phyloP scores from a whole-genome alignment of 2,113 vertebrate genomes.

The Brienomyrus longianalis region DNA sequence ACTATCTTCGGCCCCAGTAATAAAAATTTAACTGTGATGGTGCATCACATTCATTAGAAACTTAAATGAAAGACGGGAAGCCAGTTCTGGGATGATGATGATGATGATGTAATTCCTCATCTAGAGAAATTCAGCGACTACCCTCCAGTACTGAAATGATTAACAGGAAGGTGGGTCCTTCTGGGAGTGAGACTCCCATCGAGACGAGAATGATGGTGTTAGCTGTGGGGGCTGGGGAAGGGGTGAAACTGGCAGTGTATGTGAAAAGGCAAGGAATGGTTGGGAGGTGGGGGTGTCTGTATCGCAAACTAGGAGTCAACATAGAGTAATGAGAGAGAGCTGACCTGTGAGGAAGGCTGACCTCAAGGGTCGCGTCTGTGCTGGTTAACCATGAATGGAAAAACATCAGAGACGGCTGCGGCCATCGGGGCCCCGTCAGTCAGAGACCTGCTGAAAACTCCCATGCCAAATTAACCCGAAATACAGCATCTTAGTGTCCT shows the following conservation, averaged over 20 bases:
- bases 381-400: not conserved
- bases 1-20: constrained; percentile 2
- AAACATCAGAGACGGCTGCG: not conserved
- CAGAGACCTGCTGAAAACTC: not conserved
- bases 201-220: not conserved
- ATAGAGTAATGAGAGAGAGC: not conserved
- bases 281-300: not conserved
- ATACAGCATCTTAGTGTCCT: not conserved
- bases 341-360: not conserved
- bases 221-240: not conserved
- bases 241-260: not conserved
- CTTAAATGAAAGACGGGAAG: not conserved
- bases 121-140: not conserved
- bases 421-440: too few species aligned
- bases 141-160: not conserved
- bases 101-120: not conserved
- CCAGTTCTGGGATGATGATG: not conserved
- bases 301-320: not conserved
- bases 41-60: not conserved
- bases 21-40: not conserved
- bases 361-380: not conserved
- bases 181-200: not conserved
- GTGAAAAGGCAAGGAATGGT: not conserved
- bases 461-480: not conserved
- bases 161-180: not conserved